Base-by-base conservation (phyloP, 2,113 vertebrate genomes). In the Siniperca chuatsi region DNA sequence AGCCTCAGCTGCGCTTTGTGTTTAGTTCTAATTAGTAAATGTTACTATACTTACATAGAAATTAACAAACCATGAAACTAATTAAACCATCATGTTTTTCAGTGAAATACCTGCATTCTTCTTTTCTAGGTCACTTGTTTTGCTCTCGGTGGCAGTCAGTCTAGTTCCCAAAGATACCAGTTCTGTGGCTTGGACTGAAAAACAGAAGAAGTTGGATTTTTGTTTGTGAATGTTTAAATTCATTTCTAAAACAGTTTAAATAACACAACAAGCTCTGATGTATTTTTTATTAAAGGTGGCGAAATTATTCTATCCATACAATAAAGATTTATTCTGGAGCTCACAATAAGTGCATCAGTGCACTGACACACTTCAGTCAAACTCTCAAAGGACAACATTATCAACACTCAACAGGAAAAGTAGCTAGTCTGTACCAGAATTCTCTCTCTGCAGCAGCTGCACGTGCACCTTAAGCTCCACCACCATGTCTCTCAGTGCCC, bases 401-500 rank as follows among this genome's bases (percentile, higher is more conserved):
- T 44, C 1, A 61, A 18, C 35, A 23, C 4, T 44, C 2, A 73
- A n/a, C 25, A 29, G 29, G 29, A 29, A 29, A 29, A 29, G 29
- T 29, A 29, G 29, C 29, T 7, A 44, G 33, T 46, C 25, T 48
- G 15, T 73, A 79, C 82, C 82, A 12, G 82, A 23, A 13, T 58
- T 37, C 15, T 79, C 33, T 46, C 0, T 60, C 60, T 81, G 40
- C 64, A 85, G 78, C 25, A 25, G 5, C n/a, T 64, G 5, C 66
- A 71, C 1, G 2, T 46, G 2, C 42, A 54, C 8, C 64, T 25
- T 54, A 18, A 71, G 35, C 58, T 71, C 60, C 61, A 78, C 68
- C 52, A 83, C 50, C 48, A 52, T 52, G 52, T 74, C 54, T 20
- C 54, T 71, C 52, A 73, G 42, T 1, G 16, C 8, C 44, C 52